Evolutionary conservation across 2,888 invertebrate species (phyloP), one percentile per base, ranked within the genome.

Genomic region (Dryobota labecula): DNA sequence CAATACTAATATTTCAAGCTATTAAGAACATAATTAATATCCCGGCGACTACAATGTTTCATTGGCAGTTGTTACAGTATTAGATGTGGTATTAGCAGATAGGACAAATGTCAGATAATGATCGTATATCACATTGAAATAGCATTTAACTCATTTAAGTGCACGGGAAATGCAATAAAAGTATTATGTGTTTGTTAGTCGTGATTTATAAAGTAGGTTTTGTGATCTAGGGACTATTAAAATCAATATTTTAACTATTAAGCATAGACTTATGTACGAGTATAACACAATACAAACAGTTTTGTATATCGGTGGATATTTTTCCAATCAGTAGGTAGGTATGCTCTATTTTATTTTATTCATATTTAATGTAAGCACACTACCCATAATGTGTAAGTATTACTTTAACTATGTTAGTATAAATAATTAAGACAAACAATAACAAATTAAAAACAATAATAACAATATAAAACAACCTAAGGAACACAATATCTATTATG

Each of bases 11-110:
- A 83, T 51, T 70, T 72, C 75, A 74, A 56, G 41, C 81, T 79
- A 83, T 83, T 83, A 81, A 71, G 64, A 71, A 67, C 63, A 75
- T 73, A 73, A 83, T 79, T 69, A 79, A 83, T 83, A 69, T 13
- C 49, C n/a, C 15, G 2, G 2, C 45, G 45, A 70, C 70, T 70
- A 84, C 86, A 79, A 76, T 84, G 77, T 84, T 71, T 77, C 71
- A 70, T 33, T 53, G 66, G 30, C 49, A 38, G 61, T 66, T 60
- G 62, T 27, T 38, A 36, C 60, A 74, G 33, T 56, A 43, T 51
- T 62, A 49, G 33, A 49, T 13, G 45, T 18, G 45, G 61, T 47
- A 61, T 61, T 61, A 61, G 18, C 61, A 33, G 77, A 45, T 47
- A 38, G 38, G 67, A 82, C 80, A 73, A 74, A 76, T 77, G 83